Conservation (phyloP, 2,797 vertebrate species). For the Sebastes paucispinis region DNA sequence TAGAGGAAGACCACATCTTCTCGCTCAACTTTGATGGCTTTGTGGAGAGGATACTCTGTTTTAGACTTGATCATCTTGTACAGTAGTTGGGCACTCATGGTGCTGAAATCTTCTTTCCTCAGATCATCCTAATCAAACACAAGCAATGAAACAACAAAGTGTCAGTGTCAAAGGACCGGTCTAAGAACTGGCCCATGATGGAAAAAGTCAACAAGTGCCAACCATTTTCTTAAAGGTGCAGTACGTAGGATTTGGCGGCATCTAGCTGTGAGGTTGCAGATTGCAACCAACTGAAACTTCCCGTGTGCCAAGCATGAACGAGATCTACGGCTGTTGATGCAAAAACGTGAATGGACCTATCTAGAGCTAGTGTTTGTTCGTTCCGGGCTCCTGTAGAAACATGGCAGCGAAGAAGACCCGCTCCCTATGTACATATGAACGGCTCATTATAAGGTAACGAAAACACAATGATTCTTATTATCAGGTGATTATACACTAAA, state of each 20-base stretch:
- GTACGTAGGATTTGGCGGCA: too few relatives aligned
- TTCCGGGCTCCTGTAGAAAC: too few relatives aligned
- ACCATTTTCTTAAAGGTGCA: background rate
- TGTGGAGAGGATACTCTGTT: constrained; percentile 96
- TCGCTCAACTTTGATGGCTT: constrained; percentile 97
- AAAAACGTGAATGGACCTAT: too few relatives aligned
- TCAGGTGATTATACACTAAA: too few relatives aligned
- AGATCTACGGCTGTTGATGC: fast-evolving
- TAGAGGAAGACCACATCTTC: constrained; percentile 98
- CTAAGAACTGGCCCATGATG: background rate
- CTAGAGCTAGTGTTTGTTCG: fast-evolving
- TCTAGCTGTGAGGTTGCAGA: fast-evolving
- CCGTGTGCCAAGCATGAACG: too few relatives aligned
- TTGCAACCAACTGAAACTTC: too few relatives aligned
- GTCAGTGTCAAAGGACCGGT: background rate
- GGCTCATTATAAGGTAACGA: fast-evolving
- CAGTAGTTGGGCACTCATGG: constrained; percentile 95
- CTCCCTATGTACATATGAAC: fast-evolving
- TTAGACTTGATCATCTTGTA: constrained; percentile 99
- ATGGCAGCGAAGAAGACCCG: fast-evolving
- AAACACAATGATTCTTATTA: too few relatives aligned
- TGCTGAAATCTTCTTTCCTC: constrained; percentile 97
- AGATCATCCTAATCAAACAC: constrained; percentile 88
- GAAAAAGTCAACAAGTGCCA: background rate
- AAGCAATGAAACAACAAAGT: background rate